phyloP scores from a whole-genome alignment of 1,140 invertebrate species.

The Cotesia vestalis region DNA sequence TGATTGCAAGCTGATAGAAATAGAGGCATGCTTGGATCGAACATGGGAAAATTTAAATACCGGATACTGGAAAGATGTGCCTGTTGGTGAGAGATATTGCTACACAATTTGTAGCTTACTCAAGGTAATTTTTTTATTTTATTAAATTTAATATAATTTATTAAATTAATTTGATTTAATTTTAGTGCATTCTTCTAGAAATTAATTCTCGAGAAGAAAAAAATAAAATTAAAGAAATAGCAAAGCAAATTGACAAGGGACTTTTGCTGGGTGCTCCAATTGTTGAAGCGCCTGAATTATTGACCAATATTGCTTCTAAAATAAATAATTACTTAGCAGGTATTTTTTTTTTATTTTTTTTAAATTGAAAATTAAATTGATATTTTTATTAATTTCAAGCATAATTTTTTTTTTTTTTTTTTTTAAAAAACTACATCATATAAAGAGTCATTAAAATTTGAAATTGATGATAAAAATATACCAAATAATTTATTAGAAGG shows the following conservation, averaged over 20 bases:
- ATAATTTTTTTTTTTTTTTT: neutral
- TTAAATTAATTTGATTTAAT: conserved; percentile 24
- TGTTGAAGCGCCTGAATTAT: conserved; percentile 60
- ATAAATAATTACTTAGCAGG: conserved; percentile 55
- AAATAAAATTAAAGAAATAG: conserved; percentile 63
- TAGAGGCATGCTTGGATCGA: conserved; percentile 74
- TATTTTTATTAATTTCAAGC: too few relatives aligned
- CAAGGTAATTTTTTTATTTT: conserved; percentile 60
- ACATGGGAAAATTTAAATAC: conserved; percentile 85
- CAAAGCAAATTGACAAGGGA: conserved; percentile 82
- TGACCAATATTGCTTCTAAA: conserved; percentile 68
- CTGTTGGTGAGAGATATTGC: conserved; percentile 68
- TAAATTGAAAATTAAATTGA: conserved; percentile 10
- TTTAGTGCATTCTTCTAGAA: conserved; percentile 54
- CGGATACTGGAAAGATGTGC: conserved; percentile 85
- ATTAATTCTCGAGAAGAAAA: conserved; percentile 39
- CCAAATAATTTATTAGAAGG: conserved; percentile 41
- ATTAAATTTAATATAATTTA: neutral
- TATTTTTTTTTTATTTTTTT: conserved; percentile 43
- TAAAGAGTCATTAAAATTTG: conserved; percentile 12
- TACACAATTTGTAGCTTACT: conserved; percentile 73
- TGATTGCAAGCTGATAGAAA: conserved; percentile 55
- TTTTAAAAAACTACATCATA: conserved; percentile 32
- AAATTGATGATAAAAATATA: conserved; percentile 13
- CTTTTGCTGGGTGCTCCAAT: conserved; percentile 82